Conservation (phyloP, 2,797 vertebrate species). For the Bucorvus abyssinicus region DNA sequence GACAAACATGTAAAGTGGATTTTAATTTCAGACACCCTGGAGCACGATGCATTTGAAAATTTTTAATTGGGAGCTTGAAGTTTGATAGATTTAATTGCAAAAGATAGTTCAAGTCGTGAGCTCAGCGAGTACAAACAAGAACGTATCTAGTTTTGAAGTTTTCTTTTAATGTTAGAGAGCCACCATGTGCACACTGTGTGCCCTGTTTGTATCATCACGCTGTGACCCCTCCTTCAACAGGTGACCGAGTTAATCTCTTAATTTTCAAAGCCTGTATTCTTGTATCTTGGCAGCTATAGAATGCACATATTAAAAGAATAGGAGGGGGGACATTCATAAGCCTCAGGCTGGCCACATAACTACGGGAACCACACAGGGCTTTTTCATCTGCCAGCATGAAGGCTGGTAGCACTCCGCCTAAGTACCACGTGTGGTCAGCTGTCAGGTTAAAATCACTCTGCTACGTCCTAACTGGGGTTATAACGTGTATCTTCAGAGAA, state of each 20-base stretch:
- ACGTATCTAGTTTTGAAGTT: background rate
- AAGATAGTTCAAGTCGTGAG: slow-evolving; percentile 40
- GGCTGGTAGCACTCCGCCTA: background rate
- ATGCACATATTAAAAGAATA: background rate
- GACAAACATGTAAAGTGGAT: slow-evolving; percentile 52
- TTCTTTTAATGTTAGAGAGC: slow-evolving; percentile 61
- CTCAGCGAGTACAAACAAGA: background rate
- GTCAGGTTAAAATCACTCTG: background rate
- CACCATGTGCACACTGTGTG: slow-evolving; percentile 31
- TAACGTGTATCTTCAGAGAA: background rate
- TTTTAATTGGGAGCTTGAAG: slow-evolving; percentile 57
- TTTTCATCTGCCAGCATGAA: background rate
- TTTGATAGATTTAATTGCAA: slow-evolving; percentile 65
- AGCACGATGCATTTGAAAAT: slow-evolving; percentile 54
- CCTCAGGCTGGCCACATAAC: background rate
- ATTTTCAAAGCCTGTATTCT: background rate
- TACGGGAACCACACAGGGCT: background rate
- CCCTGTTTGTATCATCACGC: background rate
- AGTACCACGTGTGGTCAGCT: background rate
- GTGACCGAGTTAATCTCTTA: background rate
- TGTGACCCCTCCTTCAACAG: slow-evolving; percentile 3
- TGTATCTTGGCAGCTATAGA: background rate
- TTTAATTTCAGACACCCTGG: slow-evolving; percentile 55
- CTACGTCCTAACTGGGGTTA: background rate
- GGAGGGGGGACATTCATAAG: background rate